Base-by-base conservation (phyloP, 2,888 invertebrate genomes). In the Eurois occulta region DNA sequence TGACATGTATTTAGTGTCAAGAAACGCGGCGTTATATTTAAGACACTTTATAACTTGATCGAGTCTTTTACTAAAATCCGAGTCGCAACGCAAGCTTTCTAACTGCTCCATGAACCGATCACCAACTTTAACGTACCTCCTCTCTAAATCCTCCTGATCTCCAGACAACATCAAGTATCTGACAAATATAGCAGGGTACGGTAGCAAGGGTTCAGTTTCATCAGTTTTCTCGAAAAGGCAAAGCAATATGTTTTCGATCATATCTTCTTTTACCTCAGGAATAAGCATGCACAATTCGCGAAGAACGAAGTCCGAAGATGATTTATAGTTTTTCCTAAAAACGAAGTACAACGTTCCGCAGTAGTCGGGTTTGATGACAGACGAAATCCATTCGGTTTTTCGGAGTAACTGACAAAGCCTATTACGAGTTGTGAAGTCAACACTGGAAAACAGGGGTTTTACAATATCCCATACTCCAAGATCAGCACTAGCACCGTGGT, bases 141-240 rank as follows among this genome's bases (percentile, higher is more conserved):
- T 81, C 16, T 86, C 85, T 74, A 91, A 91, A 35, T 86, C 84
- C 4, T 89, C 83, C 76, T 91, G 87, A 65, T 82, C 88, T 83
- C 89, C 89, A 68, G 91, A 89, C 3, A 93, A 67, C 67, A 94
- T 83, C 21, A 95, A 87, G 77, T 90, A 93, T 82, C 93, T 94
- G 0, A 91, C 90, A 52, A 93, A 85, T 64, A 95, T 86, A 55
- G 91, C 88, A 11, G 92, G 80, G 77, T 89, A 90, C 41, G 92
- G 67, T 55, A 80, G 73, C 16, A 79, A 67, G 0, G 72, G n/a
- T 16, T 85, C 32, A n/a, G 86, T 74, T 4, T 89, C 77, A 18
- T 79, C 65, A 21, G 83, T 71, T 5, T 88, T 80, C 7, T 78
- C 73, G 5, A 92, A 70, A 66, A 90, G 86, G 3, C 71, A 65